Percentiles rank a stretch among this genome's conserved stretches.
Evolutionary conservation across 2,113 vertebrate genomes (phyloP).

Genomic region (Neotoma lepida): DNA sequence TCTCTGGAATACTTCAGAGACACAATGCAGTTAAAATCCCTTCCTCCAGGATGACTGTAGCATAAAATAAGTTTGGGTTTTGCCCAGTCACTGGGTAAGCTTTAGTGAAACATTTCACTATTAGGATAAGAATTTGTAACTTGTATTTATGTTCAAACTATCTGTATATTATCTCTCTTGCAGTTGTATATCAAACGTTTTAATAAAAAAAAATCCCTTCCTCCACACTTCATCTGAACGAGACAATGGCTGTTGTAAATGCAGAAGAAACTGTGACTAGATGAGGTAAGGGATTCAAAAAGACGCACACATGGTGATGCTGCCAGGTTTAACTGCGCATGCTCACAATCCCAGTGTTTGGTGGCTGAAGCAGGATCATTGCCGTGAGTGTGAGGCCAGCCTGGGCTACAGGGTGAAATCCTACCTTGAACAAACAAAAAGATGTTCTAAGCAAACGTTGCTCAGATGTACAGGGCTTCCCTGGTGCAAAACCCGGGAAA

Average conservation of each 20-base stretch:
- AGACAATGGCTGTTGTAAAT: not conserved
- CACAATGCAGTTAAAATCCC: not conserved
- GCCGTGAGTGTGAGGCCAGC: not conserved
- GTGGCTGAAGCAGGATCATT: not conserved
- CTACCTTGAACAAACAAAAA: not conserved
- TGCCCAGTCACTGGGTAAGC: too few species aligned
- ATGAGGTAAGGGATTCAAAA: not conserved
- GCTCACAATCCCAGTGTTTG: not conserved
- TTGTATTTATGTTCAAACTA: too few species aligned
- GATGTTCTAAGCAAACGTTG: not conserved
- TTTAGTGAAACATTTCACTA: too few species aligned
- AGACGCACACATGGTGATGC: fast-evolving
- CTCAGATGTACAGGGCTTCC: not conserved
- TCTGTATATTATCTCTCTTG: too few species aligned
- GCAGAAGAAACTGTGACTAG: not conserved
- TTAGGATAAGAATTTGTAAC: too few species aligned
- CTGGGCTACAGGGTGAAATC: not conserved
- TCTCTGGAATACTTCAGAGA: not conserved
- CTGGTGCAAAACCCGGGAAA: not conserved
- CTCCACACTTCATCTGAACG: not conserved
- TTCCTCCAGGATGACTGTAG: too few species aligned
- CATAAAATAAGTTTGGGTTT: too few species aligned
- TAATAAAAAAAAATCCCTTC: too few species aligned
- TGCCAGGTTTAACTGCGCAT: not conserved
- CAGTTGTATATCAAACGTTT: too few species aligned